These are phyloP conservation scores for Tetramorium alpestre DNA, from an alignment of 1,140 invertebrate species.

Conservation along the genomic window DNA sequence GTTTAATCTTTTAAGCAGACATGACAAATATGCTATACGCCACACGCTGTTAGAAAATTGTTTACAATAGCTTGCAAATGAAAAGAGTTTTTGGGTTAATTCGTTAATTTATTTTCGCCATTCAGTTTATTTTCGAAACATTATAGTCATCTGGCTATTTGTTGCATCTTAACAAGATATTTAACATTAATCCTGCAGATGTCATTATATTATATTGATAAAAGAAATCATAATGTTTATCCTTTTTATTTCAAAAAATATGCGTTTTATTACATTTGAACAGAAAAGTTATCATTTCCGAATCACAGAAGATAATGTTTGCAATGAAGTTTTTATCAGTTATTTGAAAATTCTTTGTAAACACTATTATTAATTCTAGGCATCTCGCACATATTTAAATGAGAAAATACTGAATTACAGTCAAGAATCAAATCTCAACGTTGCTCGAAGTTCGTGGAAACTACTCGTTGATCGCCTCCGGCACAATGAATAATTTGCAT, in stretches of 20 bases:
- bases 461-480: constrained; percentile 66
- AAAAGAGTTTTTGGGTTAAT: constrained; percentile 47
- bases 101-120: constrained; percentile 8
- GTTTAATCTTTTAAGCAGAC: constrained; percentile 46
- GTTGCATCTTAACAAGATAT: neutral
- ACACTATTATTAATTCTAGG: constrained; percentile 48
- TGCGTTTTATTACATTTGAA: neutral
- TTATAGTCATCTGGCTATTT: neutral
- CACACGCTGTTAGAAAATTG: neutral
- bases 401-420: constrained; percentile 19
- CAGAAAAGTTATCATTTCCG: neutral
- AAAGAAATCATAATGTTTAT: neutral
- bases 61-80: constrained; percentile 24
- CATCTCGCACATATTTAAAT: constrained; percentile 66
- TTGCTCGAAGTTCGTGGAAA: constrained; percentile 69
- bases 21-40: constrained; percentile 22
- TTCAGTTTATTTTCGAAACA: constrained; percentile 1
- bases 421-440: constrained; percentile 68
- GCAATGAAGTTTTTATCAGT: neutral
- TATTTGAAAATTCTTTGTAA: neutral
- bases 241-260: neutral
- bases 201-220: neutral
- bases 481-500: constrained; percentile 71
- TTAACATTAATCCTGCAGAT: constrained; percentile 1
- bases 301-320: neutral